Base-by-base conservation (phyloP, 1,140 invertebrate species). In the Hyphantria cunea region DNA sequence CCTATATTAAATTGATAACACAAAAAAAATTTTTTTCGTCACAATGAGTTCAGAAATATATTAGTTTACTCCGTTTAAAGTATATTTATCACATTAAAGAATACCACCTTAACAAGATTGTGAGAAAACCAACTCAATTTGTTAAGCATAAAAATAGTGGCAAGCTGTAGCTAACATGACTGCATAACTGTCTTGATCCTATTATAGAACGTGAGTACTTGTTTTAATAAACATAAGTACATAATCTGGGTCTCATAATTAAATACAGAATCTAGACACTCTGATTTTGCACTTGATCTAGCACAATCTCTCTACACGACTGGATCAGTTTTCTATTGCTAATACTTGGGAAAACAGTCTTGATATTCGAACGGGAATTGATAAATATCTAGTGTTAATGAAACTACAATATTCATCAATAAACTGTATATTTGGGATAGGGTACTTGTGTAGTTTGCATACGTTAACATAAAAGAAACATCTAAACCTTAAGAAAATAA, bases 261-360 rank as follows among this genome's bases (percentile, higher is more conserved):
- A 7, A 39, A 0, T 14, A 34, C 12, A 3, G 4, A 8, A 8
- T 17, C 15, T 11, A 31, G 17, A 5, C 0, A 3, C 6, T 14
- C 5, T 48, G 17, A 11, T 34, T 42, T 6, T 12, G 3, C 41
- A 53, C 25, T 10, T 31, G 15, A 34, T 49, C 8, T 7, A 11
- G 51, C 8, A n/a, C 37, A 42, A 55, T 55, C 42, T 55, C 53
- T 55, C 53, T 47, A 12, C 52, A 32, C 42, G 31, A 8, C 32
- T 25, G 17, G 25, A 15, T 2, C 13, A 31, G 42, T 55, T 55
- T 55, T 55, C 53, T 55, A 55, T 47, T 45, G 44, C 53, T 47
- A 55, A 44, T 12, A 42, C 32, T 5, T 11, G 32, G 42, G 45
- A 55, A 45, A 55, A 45, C 42, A 32, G 5, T 5, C 25, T 12